Evolutionary conservation across 1,140 invertebrate genomes (phyloP).

Genomic region (Drosophila serrata): DNA sequence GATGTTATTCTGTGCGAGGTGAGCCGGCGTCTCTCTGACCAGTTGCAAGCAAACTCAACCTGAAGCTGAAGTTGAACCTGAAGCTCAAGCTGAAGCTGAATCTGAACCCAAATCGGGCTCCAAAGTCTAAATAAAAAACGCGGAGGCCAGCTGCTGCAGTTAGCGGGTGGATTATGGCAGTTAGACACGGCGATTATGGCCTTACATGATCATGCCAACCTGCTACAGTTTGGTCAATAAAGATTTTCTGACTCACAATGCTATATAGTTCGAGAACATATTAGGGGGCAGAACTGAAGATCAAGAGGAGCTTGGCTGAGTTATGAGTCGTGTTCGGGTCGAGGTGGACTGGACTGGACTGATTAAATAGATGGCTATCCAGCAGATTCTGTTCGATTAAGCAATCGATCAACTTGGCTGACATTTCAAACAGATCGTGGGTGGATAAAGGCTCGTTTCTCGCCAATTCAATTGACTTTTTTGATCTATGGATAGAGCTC

Average conservation of each 20-base stretch:
- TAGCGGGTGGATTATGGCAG: slow-evolving; percentile 69
- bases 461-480: slow-evolving; percentile 19
- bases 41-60: slow-evolving; percentile 21
- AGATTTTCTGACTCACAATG: slow-evolving; percentile 43
- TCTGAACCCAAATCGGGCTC: slow-evolving; percentile 20
- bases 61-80: not conserved
- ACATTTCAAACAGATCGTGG: slow-evolving; percentile 45
- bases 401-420: slow-evolving; percentile 54
- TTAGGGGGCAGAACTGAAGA: slow-evolving; percentile 12
- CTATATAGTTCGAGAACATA: not conserved
- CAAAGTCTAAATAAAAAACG: slow-evolving; percentile 12
- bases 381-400: slow-evolving; percentile 39
- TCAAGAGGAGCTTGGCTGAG: slow-evolving; percentile 31
- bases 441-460: slow-evolving; percentile 27
- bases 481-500: slow-evolving; percentile 14
- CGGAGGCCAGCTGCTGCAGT: slow-evolving; percentile 59
- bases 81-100: not conserved
- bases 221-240: slow-evolving; percentile 71
- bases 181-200: slow-evolving; percentile 54
- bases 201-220: slow-evolving; percentile 55
- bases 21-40: slow-evolving; percentile 48
- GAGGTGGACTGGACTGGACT: slow-evolving; percentile 52
- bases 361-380: slow-evolving; percentile 45
- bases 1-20: slow-evolving; percentile 58
- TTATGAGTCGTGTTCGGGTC: slow-evolving; percentile 43